These are phyloP conservation scores for Cephalopterus ornatus DNA, from an alignment of 2,113 vertebrate genomes.

Conservation along the genomic window DNA sequence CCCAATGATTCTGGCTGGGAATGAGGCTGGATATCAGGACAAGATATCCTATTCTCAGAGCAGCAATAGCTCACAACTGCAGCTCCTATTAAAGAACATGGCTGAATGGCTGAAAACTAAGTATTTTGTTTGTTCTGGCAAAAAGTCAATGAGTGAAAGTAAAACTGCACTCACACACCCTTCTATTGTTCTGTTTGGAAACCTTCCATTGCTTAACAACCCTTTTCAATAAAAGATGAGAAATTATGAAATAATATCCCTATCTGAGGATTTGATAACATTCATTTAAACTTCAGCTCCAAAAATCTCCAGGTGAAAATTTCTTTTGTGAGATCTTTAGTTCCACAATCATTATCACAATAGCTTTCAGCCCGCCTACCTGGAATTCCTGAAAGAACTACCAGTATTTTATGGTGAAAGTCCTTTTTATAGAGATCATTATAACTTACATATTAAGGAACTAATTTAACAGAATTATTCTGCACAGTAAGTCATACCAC, in stretches of 20 bases:
- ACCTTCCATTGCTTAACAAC: constrained; percentile 16
- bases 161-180: neutral
- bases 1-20: neutral
- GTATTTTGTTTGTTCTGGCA: constrained; percentile 32
- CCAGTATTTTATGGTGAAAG: neutral
- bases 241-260: constrained; percentile 29
- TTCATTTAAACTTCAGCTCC: neutral
- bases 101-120: constrained; percentile 9
- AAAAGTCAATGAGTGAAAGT: constrained; percentile 53
- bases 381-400: constrained; percentile 27
- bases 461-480: constrained; percentile 29
- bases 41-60: neutral
- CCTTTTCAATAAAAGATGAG: neutral
- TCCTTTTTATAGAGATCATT: neutral
- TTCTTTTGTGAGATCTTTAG: neutral
- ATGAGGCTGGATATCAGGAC: neutral
- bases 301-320: neutral
- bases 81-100: neutral
- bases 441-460: constrained; percentile 47
- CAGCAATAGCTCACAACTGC: neutral
- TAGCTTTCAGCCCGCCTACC: neutral
- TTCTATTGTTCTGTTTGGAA: constrained; percentile 60
- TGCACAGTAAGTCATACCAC: neutral
- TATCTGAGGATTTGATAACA: neutral
- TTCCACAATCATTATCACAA: constrained; percentile 25